These are phyloP conservation scores for Poeciliopsis occidentalis DNA, from an alignment of 2,113 vertebrate species.

Conservation along the genomic window DNA sequence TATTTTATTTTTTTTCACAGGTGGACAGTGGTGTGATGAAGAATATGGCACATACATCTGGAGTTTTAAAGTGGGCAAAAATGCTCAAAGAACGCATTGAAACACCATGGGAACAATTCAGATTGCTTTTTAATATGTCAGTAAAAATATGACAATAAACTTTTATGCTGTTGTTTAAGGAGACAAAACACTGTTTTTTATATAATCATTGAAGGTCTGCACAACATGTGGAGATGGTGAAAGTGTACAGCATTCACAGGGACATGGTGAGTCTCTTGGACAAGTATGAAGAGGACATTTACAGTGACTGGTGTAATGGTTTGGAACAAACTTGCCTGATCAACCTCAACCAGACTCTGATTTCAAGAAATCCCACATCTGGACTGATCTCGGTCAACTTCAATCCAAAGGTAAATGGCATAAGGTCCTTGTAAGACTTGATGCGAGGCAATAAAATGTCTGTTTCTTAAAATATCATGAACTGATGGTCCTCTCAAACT, in stretches of 20 bases:
- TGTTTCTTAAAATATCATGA: background rate
- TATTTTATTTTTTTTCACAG: constrained; percentile 62
- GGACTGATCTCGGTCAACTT: constrained; percentile 85
- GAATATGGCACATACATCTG: constrained; percentile 82
- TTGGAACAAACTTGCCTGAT: constrained; percentile 80
- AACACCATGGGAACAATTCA: constrained; percentile 79
- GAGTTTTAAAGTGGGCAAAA: constrained; percentile 81
- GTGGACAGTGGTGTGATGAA: constrained; percentile 72
- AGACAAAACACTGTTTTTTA: background rate
- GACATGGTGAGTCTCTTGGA: constrained; percentile 81
- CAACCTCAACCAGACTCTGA: constrained; percentile 82
- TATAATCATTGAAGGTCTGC: constrained; percentile 59
- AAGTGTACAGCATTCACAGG: constrained; percentile 74
- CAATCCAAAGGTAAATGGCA: constrained; percentile 75
- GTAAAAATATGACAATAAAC: constrained; percentile 39
- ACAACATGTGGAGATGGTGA: constrained; percentile 64
- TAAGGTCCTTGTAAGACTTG: background rate
- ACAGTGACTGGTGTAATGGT: constrained; percentile 77
- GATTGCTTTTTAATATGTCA: constrained; percentile 74
- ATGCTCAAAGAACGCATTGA: constrained; percentile 79
- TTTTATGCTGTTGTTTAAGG: background rate
- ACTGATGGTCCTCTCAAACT: background rate
- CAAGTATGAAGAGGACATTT: constrained; percentile 77
- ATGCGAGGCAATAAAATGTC: background rate
- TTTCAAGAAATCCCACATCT: constrained; percentile 71